Evolutionary conservation across 2,797 vertebrate species (phyloP).

Genomic region (Dermochelys coriacea): DNA sequence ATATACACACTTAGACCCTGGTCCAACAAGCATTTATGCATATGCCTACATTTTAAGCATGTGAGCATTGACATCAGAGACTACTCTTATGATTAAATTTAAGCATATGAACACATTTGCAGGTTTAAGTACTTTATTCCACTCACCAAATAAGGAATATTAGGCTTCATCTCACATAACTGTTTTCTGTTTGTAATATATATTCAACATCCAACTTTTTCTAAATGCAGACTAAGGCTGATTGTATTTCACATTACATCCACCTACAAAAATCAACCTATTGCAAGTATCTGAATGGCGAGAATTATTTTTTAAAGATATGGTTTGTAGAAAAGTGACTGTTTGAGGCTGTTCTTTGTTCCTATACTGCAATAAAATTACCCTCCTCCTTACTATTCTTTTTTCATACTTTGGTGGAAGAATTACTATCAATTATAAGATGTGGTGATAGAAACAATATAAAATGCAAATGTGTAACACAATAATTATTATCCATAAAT

Average conservation of each 20-base stretch:
- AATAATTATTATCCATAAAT: constrained; percentile 46
- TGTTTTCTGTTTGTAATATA: background rate
- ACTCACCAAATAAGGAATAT: background rate
- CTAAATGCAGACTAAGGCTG: background rate
- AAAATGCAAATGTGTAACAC: background rate
- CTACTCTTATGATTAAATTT: background rate
- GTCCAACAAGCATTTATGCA: background rate
- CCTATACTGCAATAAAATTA: constrained; percentile 20
- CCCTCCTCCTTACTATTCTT: constrained; percentile 17
- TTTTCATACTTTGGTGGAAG: background rate
- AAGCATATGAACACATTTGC: background rate
- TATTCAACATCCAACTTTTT: constrained; percentile 27
- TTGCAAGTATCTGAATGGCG: constrained; percentile 10
- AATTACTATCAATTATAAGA: constrained; percentile 34
- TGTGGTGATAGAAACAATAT: constrained; percentile 27
- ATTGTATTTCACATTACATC: background rate
- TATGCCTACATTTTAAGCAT: background rate
- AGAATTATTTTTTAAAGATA: constrained; percentile 13
- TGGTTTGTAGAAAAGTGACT: background rate
- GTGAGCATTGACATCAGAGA: background rate
- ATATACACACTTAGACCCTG: background rate
- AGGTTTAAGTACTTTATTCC: background rate
- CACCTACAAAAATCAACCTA: background rate
- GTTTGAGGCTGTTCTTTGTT: constrained; percentile 9
- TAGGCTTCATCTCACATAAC: background rate